Base-by-base conservation (phyloP, 2,797 vertebrate species). In the Emydoidea blandingii region DNA sequence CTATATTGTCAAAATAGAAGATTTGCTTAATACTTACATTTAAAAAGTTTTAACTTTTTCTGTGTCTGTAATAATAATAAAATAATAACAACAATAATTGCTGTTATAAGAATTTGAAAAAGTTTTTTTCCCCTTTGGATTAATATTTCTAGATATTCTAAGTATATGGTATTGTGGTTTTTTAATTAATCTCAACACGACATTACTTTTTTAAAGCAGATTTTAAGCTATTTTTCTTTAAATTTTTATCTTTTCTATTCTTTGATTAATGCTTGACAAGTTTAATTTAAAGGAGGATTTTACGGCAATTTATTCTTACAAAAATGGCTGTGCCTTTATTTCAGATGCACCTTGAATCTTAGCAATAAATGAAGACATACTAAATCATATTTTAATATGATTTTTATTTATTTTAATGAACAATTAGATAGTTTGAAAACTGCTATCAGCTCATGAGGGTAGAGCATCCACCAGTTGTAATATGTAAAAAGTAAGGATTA, bases 361-460 rank as follows among this genome's bases (percentile, higher is more conserved):
- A 4, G 0, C 6, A 2, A 72, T 3, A 0, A 37, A 5, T 4
- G 0, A 31, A 54, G 47, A 74, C 81, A 9, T 4, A 79, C 56
- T 1, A 52, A 2, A 15, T 74, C 31, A 15, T 2, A 1, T 68
- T 85, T 92, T 65, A 49, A 52, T 1, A 2, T 25, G 10, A 14
- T 3, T 50, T n/a, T 29, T 8, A 25, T 34, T 57, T 91, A 86
- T 53, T 68, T 72, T 79, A 5, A 54, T 85, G 62, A 57, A n/a
- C 62, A 2, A 87, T 59, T 72, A 12, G 54, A 1, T 53, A 29
- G 8, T 85, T 79, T 31, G 6, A 21, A 19, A 79, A 86, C 83
- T 53, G 59, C 8, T 4, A 1, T 27, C 19, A 0, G 15, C 37
- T 82, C 82, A 65, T 2, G 0, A 0, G 82, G 5, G 85, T 47